These are phyloP conservation scores for Cynoglossus semilaevis DNA, from an alignment of 2,113 vertebrate species.

Conservation along the genomic window DNA sequence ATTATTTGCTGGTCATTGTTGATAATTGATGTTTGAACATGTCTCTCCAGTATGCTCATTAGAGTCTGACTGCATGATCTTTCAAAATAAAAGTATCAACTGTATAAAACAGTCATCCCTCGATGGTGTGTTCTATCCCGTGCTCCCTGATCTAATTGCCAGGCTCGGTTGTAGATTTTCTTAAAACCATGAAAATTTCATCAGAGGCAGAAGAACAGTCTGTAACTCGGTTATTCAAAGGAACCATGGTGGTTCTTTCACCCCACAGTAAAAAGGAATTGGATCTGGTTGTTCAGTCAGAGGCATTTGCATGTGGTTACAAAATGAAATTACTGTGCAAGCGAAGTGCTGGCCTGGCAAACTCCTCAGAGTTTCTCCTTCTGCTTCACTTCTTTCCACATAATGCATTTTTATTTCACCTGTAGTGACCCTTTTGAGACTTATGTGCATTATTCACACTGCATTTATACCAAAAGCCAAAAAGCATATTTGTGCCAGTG, in stretches of 20 bases:
- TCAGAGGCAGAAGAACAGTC: slow-evolving; percentile 19
- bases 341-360: background rate
- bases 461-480: background rate
- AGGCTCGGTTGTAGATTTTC: slow-evolving; percentile 6
- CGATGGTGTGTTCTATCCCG: background rate
- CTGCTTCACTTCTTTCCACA: background rate
- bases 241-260: slow-evolving; percentile 13
- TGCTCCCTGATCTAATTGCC: slow-evolving; percentile 12
- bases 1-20: no score
- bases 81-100: no score
- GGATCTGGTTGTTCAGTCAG: background rate
- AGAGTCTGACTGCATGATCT: no score
- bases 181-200: slow-evolving; percentile 18
- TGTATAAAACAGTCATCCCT: no score
- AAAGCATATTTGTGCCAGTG: no score
- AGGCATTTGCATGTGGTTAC: slow-evolving; percentile 16
- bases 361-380: background rate
- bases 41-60: no score
- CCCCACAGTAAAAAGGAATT: slow-evolving; percentile 11
- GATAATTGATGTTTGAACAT: no score
- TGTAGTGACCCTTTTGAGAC: background rate
- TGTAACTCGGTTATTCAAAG: slow-evolving; percentile 20
- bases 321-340: slow-evolving; percentile 4
- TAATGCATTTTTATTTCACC: background rate
- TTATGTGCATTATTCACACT: background rate